phyloP scores from a whole-genome alignment of 2,113 vertebrate species.

The Pycnonotus jocosus region DNA sequence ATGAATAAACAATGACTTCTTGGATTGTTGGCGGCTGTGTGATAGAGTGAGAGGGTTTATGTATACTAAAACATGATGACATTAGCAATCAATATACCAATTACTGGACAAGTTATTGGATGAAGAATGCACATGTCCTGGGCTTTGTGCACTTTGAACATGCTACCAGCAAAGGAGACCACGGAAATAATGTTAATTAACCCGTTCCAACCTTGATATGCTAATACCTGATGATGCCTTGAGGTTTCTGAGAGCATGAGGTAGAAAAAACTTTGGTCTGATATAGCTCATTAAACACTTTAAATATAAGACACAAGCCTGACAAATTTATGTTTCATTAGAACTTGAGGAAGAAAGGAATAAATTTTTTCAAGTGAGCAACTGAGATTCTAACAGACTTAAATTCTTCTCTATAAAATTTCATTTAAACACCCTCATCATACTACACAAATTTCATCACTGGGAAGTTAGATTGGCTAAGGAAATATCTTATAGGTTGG shows the following conservation, averaged over 20 bases:
- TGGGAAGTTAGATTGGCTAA: background rate
- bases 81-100: conserved; percentile 93
- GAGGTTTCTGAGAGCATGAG: background rate
- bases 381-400: background rate
- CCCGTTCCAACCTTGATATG: background rate
- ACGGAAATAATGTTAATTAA: conserved; percentile 34
- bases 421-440: background rate
- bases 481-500: background rate
- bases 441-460: background rate
- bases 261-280: background rate
- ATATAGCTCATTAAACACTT: background rate
- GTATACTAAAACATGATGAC: conserved; percentile 92
- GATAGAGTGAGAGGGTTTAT: conserved; percentile 77
- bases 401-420: background rate
- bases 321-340: background rate
- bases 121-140: conserved; percentile 72
- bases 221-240: background rate
- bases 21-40: conserved; percentile 83
- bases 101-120: conserved; percentile 92
- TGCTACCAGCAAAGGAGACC: background rate
- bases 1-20: conserved; percentile 97
- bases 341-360: background rate
- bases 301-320: background rate
- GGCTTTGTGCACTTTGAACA: conserved; percentile 58
- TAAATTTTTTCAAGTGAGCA: background rate